A percentile compares a stretch with the other conserved stretches of the same genome.
phyloP scores from a whole-genome alignment of 1,140 invertebrate genomes.

The Steinernema feltiae region DNA sequence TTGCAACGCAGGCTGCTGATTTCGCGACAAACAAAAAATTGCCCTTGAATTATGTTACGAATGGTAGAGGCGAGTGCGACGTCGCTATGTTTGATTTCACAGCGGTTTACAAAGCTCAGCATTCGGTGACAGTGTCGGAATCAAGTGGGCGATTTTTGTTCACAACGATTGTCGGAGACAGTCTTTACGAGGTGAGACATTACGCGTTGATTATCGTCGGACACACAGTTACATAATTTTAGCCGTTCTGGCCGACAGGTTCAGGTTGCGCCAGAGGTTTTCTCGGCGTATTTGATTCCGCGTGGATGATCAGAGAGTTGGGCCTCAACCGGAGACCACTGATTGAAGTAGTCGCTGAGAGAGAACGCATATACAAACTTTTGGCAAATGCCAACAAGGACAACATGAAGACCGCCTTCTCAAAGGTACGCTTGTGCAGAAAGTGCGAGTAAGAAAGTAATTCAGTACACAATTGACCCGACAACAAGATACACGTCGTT shows the following conservation, averaged over 20 bases:
- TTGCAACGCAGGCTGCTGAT: constrained; percentile 87
- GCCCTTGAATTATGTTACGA: background rate
- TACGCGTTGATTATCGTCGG: background rate
- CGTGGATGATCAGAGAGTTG: constrained; percentile 86
- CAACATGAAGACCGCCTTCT: constrained; percentile 75
- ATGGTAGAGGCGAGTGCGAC: constrained; percentile 80
- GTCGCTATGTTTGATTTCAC: constrained; percentile 99
- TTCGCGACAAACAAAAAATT: constrained; percentile 82
- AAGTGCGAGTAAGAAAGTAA: background rate
- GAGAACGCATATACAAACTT: constrained; percentile 84
- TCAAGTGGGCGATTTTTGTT: constrained; percentile 73
- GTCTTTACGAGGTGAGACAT: constrained; percentile 74
- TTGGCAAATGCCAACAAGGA: constrained; percentile 90
- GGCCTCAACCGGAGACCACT: constrained; percentile 60
- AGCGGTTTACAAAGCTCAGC: constrained; percentile 93
- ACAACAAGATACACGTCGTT: constrained; percentile 28
- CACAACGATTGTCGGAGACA: constrained; percentile 86
- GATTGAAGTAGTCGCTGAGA: constrained; percentile 70
- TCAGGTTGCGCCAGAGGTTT: constrained; percentile 95
- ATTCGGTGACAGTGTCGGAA: constrained; percentile 76
- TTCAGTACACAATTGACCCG: constrained; percentile 44
- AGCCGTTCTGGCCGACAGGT: constrained; percentile 96
- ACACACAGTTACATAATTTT: constrained; percentile 46
- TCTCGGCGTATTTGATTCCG: constrained; percentile 85
- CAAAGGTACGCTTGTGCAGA: constrained; percentile 30